phyloP scores from a whole-genome alignment of 2,113 vertebrate species.

The Phocoena sinus region DNA sequence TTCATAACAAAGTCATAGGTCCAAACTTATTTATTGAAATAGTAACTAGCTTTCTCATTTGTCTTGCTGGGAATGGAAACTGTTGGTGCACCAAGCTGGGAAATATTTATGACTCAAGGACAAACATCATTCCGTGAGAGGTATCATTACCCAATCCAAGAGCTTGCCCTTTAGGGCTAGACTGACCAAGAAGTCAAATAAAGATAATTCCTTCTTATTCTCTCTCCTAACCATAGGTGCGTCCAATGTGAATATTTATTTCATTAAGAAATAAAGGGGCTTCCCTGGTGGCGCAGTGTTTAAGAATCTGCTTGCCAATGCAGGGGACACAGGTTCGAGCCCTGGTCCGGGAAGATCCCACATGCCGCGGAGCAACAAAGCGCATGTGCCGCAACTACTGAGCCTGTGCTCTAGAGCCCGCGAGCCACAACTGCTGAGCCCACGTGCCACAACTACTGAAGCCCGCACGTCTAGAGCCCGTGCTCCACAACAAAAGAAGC shows the following conservation, averaged over 20 bases:
- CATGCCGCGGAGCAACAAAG: no score
- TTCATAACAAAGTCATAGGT: neutral
- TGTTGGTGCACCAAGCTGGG: neutral
- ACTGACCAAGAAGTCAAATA: neutral
- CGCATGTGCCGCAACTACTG: no score
- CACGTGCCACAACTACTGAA: no score
- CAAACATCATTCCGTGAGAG: neutral
- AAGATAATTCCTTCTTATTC: neutral
- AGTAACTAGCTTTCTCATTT: neutral
- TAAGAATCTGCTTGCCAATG: no score
- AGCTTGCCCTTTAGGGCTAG: neutral
- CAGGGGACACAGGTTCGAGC: no score
- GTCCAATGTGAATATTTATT: neutral
- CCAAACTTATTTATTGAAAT: neutral
- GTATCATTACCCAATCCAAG: neutral
- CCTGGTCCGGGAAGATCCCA: no score
- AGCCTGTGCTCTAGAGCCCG: no score
- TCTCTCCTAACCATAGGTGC: neutral
- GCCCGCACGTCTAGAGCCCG: no score
- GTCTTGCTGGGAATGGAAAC: constrained; percentile 4
- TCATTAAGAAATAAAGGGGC: constrained; percentile 4
- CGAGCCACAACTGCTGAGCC: no score
- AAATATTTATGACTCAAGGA: constrained; percentile 29
- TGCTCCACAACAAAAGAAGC: no score
- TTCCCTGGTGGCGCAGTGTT: no score